These are phyloP conservation scores for Thaumatotibia leucotreta DNA, from an alignment of 1,140 invertebrate genomes.

Conservation along the genomic window DNA sequence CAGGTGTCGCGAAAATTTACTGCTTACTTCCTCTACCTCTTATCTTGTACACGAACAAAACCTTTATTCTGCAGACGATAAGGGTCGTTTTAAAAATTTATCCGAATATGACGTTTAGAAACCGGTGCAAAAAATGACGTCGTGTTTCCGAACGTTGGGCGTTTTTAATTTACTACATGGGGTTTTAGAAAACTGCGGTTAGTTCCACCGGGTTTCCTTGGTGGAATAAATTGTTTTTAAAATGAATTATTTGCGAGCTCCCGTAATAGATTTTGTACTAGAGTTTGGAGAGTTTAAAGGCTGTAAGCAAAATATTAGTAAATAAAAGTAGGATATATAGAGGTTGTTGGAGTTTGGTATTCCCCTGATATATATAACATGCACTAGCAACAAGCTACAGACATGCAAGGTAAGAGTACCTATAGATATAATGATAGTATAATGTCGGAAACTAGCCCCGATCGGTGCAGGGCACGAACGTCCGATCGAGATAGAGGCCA, in stretches of 20 bases:
- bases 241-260: too few species aligned
- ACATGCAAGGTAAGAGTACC: too few species aligned
- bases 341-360: too few species aligned
- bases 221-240: too few species aligned
- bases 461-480: background rate
- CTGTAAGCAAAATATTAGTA: too few species aligned
- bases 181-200: background rate
- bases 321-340: too few species aligned
- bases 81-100: background rate
- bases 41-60: background rate
- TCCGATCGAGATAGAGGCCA: too few species aligned
- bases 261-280: background rate
- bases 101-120: background rate
- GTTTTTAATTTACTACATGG: background rate
- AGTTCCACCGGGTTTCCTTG: background rate
- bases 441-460: background rate
- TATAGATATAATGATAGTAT: background rate
- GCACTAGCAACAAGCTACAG: background rate
- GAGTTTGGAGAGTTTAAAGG: background rate
- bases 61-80: background rate
- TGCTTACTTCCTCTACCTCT: background rate
- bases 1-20: constrained; percentile 30
- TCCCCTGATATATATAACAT: too few species aligned
- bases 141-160: background rate
- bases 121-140: background rate